Evolutionary conservation across 2,888 invertebrate genomes (phyloP).

Genomic region (Hipparchia sbordonii): DNA sequence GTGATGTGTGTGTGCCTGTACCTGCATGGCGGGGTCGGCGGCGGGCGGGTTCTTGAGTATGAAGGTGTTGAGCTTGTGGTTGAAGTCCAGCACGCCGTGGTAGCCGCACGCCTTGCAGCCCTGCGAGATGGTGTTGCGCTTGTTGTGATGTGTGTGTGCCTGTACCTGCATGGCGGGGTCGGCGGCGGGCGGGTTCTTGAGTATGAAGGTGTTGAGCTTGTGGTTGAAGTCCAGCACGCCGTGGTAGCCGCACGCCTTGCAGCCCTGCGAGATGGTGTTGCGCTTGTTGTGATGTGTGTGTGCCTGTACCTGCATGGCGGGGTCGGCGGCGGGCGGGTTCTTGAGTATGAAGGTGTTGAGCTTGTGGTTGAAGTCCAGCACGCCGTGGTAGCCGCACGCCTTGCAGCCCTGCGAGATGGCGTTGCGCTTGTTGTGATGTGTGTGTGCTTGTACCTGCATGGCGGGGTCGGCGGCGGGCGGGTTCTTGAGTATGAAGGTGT

Average conservation of each 20-base stretch:
- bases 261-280: slow-evolving; percentile 95
- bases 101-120: slow-evolving; percentile 99
- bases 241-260: slow-evolving; percentile 99
- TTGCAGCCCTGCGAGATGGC: slow-evolving; percentile 97
- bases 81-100: slow-evolving; percentile 94
- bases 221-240: slow-evolving; percentile 96
- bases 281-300: slow-evolving; percentile 83
- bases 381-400: slow-evolving; percentile 97
- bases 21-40: slow-evolving; percentile 88
- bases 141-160: too few relatives aligned
- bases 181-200: too few relatives aligned
- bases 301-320: slow-evolving; percentile 83
- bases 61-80: slow-evolving; percentile 96
- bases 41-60: slow-evolving; percentile 99
- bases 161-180: too few relatives aligned
- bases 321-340: slow-evolving; percentile 96
- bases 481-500: too few relatives aligned
- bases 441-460: too few relatives aligned
- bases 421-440: slow-evolving; percentile 85
- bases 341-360: slow-evolving; percentile 99
- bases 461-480: too few relatives aligned
- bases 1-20: slow-evolving; percentile 83
- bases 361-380: slow-evolving; percentile 97
- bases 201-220: slow-evolving; percentile 98
- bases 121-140: slow-evolving; percentile 95